phyloP scores from a whole-genome alignment of 2,797 vertebrate genomes.

The Mormyrus proboscirostris region DNA sequence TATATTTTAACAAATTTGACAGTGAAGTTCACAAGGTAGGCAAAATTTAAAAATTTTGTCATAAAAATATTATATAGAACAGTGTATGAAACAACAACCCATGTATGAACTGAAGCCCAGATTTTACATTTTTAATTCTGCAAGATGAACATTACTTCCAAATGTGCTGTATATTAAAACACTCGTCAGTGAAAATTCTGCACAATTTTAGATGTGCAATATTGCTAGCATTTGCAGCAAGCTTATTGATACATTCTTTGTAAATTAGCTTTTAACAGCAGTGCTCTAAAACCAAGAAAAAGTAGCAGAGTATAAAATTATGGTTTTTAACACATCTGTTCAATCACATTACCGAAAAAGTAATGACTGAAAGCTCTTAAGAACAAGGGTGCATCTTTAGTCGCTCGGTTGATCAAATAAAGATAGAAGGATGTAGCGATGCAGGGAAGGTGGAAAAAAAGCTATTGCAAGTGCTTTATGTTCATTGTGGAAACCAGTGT shows the following conservation, averaged over 20 bases:
- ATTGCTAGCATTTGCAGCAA: neutral
- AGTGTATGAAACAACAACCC: neutral
- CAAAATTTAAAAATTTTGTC: neutral
- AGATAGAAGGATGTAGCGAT: neutral
- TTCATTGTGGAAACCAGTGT: neutral
- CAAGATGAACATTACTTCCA: constrained; percentile 6
- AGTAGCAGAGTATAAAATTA: constrained; percentile 8
- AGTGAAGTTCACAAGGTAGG: neutral
- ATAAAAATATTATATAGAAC: neutral
- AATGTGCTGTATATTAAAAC: constrained; percentile 10
- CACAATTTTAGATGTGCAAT: neutral
- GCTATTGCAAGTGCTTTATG: neutral
- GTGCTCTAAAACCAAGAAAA: constrained; percentile 14
- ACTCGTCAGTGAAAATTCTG: neutral
- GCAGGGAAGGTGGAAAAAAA: neutral
- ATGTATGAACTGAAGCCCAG: neutral
- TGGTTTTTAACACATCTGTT: neutral
- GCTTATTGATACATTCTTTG: neutral
- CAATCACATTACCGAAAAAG: neutral
- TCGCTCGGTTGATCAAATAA: neutral
- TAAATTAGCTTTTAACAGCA: constrained; percentile 14
- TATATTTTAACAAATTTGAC: neutral
- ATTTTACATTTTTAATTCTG: neutral
- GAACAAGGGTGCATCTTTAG: neutral
- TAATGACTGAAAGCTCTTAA: neutral